Evolutionary conservation across 1,140 invertebrate species (phyloP), one percentile per base, ranked within the genome.

Genomic region (Lerema accius): DNA sequence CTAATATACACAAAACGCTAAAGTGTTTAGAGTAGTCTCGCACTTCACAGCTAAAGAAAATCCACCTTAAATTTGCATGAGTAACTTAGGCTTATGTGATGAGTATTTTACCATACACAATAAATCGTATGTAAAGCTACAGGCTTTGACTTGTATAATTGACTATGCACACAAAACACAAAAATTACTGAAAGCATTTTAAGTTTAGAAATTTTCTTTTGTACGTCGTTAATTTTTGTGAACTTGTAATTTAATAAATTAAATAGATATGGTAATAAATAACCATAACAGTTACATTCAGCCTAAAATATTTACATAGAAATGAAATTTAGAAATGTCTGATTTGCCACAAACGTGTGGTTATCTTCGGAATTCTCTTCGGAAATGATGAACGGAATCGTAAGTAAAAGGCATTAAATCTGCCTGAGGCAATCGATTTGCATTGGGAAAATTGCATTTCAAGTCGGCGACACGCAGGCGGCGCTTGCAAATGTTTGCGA

Each of bases 371-470:
- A 79, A 78, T 83, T 77, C 69, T 82, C 69, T 68, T 67, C 76
- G 82, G 79, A 86, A 86, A 82, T 85, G 78, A 88, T 79, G 83
- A 78, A 74, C 83, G 75, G 80, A 89, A 83, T 76, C 76, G 75
- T 81, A 84, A 87, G 81, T 82, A 80, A 84, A 86, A 85, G 78
- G 78, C 81, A 85, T 89, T 89, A 89, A 86, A 86, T 86, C 81
- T 82, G 84, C 85, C 81, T 85, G 76, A 72, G 64, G 73, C 76
- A 75, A 84, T 89, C 84, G 84, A 86, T 89, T 89, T 89, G 81
- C 82, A 89, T 86, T 82, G 82, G 71, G 78, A 85, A 86, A 86
- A 88, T 86, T 88, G 85, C 85, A 84, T 88, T 84, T 86, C 73
- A 66, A 82, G 71, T 80, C 72, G 78, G 71, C 80, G 85, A 78